A percentile compares a stretch with the other conserved stretches of the same genome.
Evolutionary conservation across 2,797 vertebrate genomes (phyloP).

Genomic region (Potorous gilbertii): DNA sequence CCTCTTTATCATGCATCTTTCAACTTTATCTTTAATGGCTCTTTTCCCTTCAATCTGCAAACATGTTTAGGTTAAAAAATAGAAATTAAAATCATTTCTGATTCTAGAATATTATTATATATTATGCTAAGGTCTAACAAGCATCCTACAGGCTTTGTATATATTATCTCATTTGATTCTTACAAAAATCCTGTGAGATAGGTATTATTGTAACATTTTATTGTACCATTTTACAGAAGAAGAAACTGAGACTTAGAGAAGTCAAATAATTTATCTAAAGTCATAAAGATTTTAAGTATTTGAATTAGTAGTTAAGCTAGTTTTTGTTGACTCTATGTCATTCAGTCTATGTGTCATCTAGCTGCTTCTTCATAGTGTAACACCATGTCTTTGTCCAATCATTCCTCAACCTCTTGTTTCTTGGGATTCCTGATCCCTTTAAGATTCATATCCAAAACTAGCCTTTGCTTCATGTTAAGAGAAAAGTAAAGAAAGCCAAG

Average conservation of each 20-base stretch:
- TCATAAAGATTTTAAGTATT: neutral
- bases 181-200: neutral
- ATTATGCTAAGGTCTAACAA: neutral
- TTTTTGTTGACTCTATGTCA: neutral
- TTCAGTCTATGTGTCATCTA: neutral
- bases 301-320: neutral
- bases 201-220: neutral
- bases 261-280: neutral
- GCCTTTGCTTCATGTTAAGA: neutral
- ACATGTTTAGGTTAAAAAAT: neutral
- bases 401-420: neutral
- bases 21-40: neutral
- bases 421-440: neutral
- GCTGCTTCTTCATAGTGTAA: neutral
- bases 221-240: neutral
- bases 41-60: neutral
- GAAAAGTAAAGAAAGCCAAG: neutral
- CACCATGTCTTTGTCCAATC: neutral
- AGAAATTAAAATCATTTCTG: neutral
- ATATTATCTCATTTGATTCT: neutral
- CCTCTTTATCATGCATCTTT: neutral
- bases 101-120: neutral
- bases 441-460: neutral
- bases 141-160: neutral
- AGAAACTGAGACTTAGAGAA: neutral